Conservation (phyloP, 2,797 vertebrate species). For the Discoglossus pictus region DNA sequence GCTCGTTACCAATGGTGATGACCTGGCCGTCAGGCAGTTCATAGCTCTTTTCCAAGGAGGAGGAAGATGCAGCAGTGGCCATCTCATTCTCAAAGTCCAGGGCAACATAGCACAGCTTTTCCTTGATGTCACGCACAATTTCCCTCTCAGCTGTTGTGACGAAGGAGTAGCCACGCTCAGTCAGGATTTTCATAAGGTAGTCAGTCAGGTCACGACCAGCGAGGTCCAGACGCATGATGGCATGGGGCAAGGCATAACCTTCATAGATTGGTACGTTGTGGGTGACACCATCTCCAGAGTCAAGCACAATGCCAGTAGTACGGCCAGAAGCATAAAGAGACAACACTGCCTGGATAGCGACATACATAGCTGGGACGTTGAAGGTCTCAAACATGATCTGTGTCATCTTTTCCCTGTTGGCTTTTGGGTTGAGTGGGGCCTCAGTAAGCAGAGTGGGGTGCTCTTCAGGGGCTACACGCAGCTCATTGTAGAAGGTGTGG, state of each 20-base stretch:
- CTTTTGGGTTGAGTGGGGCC: slow-evolving; percentile 74
- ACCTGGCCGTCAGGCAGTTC: slow-evolving; percentile 81
- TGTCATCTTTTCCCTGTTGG: slow-evolving; percentile 78
- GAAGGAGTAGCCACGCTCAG: slow-evolving; percentile 68
- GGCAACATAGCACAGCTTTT: slow-evolving; percentile 66
- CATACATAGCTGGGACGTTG: slow-evolving; percentile 72
- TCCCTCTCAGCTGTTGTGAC: slow-evolving; percentile 70
- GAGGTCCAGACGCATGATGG: slow-evolving; percentile 62
- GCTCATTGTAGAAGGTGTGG: slow-evolving; percentile 57
- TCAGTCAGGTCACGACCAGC: slow-evolving; percentile 61
- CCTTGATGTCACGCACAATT: slow-evolving; percentile 51
- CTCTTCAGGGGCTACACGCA: slow-evolving; percentile 74
- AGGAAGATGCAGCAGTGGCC: slow-evolving; percentile 78
- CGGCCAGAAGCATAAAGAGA: slow-evolving; percentile 71
- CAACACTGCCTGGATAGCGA: slow-evolving; percentile 70
- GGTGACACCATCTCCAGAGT: slow-evolving; percentile 58
- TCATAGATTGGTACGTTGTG: slow-evolving; percentile 61
- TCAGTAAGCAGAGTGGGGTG: slow-evolving; percentile 75
- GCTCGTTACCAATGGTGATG: slow-evolving; percentile 82
- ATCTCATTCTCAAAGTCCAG: slow-evolving; percentile 84
- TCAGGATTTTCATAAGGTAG: slow-evolving; percentile 70
- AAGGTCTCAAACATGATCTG: slow-evolving; percentile 78
- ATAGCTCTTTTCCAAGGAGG: slow-evolving; percentile 81
- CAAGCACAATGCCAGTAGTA: slow-evolving; percentile 64
- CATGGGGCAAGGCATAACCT: slow-evolving; percentile 60